These are phyloP conservation scores for Quadroppia sp. DNA, from an alignment of 2,888 invertebrate species.

Conservation along the genomic window DNA sequence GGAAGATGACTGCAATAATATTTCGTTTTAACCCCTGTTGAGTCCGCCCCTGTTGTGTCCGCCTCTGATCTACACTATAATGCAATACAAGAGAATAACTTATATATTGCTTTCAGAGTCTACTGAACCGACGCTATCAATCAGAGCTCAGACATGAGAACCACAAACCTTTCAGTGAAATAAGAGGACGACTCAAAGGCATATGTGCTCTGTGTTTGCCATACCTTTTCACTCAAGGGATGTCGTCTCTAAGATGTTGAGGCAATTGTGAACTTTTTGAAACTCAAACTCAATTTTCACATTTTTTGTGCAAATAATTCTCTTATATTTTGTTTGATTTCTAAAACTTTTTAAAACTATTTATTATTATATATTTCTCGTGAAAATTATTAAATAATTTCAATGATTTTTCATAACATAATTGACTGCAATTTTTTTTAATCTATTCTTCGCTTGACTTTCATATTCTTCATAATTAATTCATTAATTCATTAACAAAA, in stretches of 20 bases:
- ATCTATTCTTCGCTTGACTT: not conserved
- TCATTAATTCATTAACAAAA: not conserved
- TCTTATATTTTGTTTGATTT: no score
- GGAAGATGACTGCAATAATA: no score
- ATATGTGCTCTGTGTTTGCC: not conserved
- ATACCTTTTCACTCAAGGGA: no score
- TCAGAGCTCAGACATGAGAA: constrained; percentile 1
- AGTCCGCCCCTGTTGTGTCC: no score
- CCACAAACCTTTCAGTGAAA: not conserved
- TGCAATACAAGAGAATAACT: not conserved
- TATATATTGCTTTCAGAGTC: constrained; percentile 2
- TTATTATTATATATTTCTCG: not conserved
- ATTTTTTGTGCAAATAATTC: no score
- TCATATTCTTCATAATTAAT: not conserved
- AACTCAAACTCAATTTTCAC: no score
- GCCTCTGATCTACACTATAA: no score
- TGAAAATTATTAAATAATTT: not conserved
- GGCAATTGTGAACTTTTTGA: no score
- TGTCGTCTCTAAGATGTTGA: no score
- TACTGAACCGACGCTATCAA: not conserved
- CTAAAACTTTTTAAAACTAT: not conserved
- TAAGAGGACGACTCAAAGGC: no score
- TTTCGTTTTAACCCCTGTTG: no score
- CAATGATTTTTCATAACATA: not conserved
- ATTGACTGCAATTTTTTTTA: no score